phyloP scores from a whole-genome alignment of 2,113 vertebrate species.

The Rhizomys pruinosus region DNA sequence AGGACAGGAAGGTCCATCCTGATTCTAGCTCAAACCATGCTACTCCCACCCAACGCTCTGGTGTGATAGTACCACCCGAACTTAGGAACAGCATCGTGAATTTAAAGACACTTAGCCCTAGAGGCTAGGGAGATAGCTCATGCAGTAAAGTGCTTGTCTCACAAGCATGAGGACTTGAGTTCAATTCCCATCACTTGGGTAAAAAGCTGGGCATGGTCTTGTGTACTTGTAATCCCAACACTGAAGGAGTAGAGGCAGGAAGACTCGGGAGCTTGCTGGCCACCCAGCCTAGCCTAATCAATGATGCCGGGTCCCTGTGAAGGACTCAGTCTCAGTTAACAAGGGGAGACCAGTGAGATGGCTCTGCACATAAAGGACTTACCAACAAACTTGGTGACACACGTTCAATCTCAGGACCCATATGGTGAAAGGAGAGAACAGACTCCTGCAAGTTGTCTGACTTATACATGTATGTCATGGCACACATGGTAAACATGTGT shows the following conservation, averaged over 20 bases:
- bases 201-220: not conserved
- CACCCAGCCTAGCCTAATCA: not conserved
- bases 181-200: not conserved
- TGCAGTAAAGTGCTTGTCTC: not conserved
- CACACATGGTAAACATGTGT: not conserved
- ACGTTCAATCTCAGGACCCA: not conserved
- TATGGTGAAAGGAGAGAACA: not conserved
- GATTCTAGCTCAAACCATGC: not conserved
- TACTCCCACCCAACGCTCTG: not conserved
- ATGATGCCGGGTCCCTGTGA: not conserved
- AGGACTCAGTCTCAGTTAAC: not conserved
- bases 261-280: not conserved
- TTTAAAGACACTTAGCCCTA: not conserved
- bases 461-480: too few species aligned
- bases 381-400: not conserved
- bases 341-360: too few species aligned
- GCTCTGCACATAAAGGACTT: not conserved
- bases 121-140: not conserved
- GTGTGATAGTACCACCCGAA: not conserved
- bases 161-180: not conserved
- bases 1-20: not conserved
- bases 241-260: too few species aligned
- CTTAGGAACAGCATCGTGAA: not conserved
- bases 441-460: not conserved
- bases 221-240: not conserved